Percentiles rank a stretch among this genome's conserved stretches.
Evolutionary conservation across 2,113 vertebrate species (phyloP).

Genomic region (Thalassoma bifasciatum): DNA sequence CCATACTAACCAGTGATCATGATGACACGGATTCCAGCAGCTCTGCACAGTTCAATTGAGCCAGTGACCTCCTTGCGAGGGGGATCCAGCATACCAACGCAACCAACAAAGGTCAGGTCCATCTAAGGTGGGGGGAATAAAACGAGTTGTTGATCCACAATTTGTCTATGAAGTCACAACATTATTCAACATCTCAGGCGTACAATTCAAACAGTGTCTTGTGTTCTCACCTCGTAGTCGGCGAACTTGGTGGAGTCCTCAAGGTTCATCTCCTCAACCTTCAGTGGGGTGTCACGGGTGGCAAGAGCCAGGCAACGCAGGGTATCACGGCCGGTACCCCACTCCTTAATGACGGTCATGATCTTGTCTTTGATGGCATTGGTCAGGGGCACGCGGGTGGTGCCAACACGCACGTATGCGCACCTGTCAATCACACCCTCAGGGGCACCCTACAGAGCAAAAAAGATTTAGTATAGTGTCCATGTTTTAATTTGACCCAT

Average conservation of each 20-base stretch:
- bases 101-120: conserved; percentile 94
- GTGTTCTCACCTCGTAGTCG: conserved; percentile 88
- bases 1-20: conserved; percentile 84
- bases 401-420: conserved; percentile 89
- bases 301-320: conserved; percentile 93
- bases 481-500: too few species aligned
- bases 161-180: background rate
- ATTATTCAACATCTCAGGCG: background rate
- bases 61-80: conserved; percentile 92
- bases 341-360: conserved; percentile 89
- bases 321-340: conserved; percentile 93
- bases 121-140: conserved; percentile 51
- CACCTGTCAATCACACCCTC: conserved; percentile 94
- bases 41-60: conserved; percentile 87
- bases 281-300: conserved; percentile 90
- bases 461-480: background rate
- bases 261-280: conserved; percentile 89
- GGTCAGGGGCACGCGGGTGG: conserved; percentile 89
- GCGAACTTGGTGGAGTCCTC: conserved; percentile 87
- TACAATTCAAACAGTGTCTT: background rate
- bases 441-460: conserved; percentile 79
- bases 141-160: background rate
- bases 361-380: conserved; percentile 85
- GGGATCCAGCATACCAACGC: conserved; percentile 95
- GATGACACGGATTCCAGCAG: conserved; percentile 86